Conservation (phyloP, 2,888 invertebrate genomes). For the Polydesmus complanatus region DNA sequence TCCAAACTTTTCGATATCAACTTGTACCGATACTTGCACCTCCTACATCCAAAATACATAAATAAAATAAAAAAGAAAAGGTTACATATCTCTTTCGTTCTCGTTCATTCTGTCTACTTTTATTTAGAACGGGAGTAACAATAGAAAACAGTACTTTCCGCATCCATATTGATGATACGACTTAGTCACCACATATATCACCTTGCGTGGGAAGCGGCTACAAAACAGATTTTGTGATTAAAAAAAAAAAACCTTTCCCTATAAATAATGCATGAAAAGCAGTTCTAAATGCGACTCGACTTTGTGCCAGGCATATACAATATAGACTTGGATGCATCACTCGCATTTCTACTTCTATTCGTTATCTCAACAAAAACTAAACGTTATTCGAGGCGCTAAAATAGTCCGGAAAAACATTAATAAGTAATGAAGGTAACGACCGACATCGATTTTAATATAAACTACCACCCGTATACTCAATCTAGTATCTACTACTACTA, state of each 20-base stretch:
- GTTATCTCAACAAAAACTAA: not conserved
- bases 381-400: not conserved
- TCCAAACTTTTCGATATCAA: too few relatives aligned
- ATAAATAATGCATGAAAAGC: not conserved
- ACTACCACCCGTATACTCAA: too few relatives aligned
- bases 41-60: too few relatives aligned
- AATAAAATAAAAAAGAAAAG: too few relatives aligned
- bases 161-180: not conserved
- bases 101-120: too few relatives aligned
- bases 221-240: not conserved
- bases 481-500: too few relatives aligned
- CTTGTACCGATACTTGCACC: too few relatives aligned
- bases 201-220: not conserved
- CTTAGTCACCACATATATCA: not conserved
- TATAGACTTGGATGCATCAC: not conserved
- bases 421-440: not conserved
- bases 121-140: too few relatives aligned
- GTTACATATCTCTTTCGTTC: too few relatives aligned
- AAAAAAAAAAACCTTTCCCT: not conserved
- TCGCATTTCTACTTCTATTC: not conserved
- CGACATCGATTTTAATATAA: not conserved
- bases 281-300: not conserved
- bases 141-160: not conserved
- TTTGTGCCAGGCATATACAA: not conserved
- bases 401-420: not conserved